A percentile compares a stretch with the other conserved stretches of the same genome.
Evolutionary conservation across 2,797 vertebrate species (phyloP).

Genomic region (Lacerta bilineata): DNA sequence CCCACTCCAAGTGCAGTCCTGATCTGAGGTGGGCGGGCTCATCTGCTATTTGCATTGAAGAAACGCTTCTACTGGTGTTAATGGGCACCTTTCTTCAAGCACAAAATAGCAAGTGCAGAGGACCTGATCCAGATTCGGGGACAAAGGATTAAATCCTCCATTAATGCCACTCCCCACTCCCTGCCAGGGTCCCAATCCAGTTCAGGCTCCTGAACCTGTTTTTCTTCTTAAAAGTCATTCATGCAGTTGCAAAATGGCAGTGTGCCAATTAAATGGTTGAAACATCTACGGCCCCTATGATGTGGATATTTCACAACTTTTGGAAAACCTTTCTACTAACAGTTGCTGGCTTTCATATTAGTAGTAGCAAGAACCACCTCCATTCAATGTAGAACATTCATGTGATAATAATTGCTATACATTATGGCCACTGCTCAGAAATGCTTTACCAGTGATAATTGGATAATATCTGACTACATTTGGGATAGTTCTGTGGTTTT

Average conservation of each 20-base stretch:
- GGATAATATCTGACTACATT: neutral
- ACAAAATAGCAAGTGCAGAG: neutral
- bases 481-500: neutral
- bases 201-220: neutral
- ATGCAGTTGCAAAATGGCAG: neutral
- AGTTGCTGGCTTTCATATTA: neutral
- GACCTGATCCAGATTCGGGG: neutral
- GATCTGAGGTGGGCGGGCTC: neutral
- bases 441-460: neutral
- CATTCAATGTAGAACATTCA: neutral
- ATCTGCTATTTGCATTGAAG: neutral
- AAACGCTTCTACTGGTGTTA: neutral
- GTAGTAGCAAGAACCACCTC: neutral
- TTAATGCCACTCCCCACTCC: neutral
- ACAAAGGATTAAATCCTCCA: neutral
- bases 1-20: neutral
- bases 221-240: neutral
- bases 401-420: neutral
- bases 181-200: neutral
- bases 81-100: neutral
- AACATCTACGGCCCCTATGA: neutral
- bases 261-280: neutral
- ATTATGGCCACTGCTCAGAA: neutral
- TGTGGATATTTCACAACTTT: neutral
- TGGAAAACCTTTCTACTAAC: neutral